Base-by-base conservation (phyloP, 1,140 invertebrate species). In the Yoshiicerus persimilis region DNA sequence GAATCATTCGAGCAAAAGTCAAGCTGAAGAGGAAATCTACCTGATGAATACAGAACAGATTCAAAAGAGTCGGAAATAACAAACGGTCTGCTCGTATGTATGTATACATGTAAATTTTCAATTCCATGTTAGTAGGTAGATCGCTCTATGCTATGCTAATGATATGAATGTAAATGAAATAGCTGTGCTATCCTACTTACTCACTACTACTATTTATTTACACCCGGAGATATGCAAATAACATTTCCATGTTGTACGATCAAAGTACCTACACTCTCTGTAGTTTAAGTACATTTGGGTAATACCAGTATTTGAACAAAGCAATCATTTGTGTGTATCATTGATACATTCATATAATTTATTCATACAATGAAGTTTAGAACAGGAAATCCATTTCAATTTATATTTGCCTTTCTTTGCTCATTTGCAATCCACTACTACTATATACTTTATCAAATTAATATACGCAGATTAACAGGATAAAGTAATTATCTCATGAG, bases 21-120 rank as follows among this genome's bases (percentile, higher is more conserved):
- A 80, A 80, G 75, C 75, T 34, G 20, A 38, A 80, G 34, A 80
- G 75, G 34, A 80, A 80, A 80, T 80, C 75, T 80, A 80, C 75
- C 75, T 80, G 75, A 80, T 80, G 75, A 80, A 80, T 80, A 80
- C 75, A 16, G 47, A 56, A 56, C 47, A 56, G 47, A 56, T 56
- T 56, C 47, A 56, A 56, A n/a, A 56, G 27, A 80, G 75, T 34
- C 75, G 75, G 75, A 80, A 80, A 80, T 80, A 80, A 13, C 20
- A 80, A 34, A 38, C 64, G 27, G 23, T 25, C 64, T 70, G 23
- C 23, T 13, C 8, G 4, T 36, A 5, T 34, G 25, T 64, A 32
- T 30, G 16, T 70, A 47, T 2, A 16, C 41, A 47, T 16, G 13
- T 70, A 30, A 30, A 70, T n/a, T 66, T 11, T 11, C 25, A 13